phyloP scores from a whole-genome alignment of 1,140 invertebrate species.

The Zelostemma sp. region DNA sequence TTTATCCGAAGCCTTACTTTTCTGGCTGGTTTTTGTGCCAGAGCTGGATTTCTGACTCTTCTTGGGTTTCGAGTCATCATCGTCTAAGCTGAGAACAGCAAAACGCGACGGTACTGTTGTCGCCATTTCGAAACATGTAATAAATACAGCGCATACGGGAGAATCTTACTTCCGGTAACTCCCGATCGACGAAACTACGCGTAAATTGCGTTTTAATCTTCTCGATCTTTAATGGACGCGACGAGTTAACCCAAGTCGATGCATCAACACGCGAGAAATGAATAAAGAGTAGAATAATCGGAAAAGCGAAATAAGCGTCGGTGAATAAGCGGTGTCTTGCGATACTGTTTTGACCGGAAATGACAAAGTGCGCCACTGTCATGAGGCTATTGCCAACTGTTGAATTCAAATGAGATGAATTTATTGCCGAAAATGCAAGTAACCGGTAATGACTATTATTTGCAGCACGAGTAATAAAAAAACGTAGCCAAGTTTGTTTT shows the following conservation, averaged over 20 bases:
- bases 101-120: constrained; percentile 70
- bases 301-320: too few relatives aligned
- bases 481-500: too few relatives aligned
- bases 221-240: too few relatives aligned
- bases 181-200: neutral
- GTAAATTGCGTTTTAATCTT: too few relatives aligned
- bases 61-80: constrained; percentile 66
- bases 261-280: neutral
- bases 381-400: constrained; percentile 29
- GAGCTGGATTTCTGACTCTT: constrained; percentile 57
- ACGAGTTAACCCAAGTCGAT: too few relatives aligned
- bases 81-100: constrained; percentile 70
- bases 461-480: too few relatives aligned
- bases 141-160: constrained; percentile 2
- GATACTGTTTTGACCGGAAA: constrained; percentile 47
- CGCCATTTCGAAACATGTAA: constrained; percentile 58
- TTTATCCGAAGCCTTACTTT: constrained; percentile 53
- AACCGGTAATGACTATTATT: too few relatives aligned
- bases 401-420: constrained; percentile 5
- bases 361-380: constrained; percentile 15
- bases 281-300: too few relatives aligned
- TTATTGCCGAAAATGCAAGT: too few relatives aligned
- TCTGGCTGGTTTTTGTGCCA: constrained; percentile 47
- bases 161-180: constrained; percentile 44
- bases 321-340: too few relatives aligned